Evolutionary conservation across 2,888 invertebrate genomes (phyloP).

Genomic region (Sminthurinus aureus): DNA sequence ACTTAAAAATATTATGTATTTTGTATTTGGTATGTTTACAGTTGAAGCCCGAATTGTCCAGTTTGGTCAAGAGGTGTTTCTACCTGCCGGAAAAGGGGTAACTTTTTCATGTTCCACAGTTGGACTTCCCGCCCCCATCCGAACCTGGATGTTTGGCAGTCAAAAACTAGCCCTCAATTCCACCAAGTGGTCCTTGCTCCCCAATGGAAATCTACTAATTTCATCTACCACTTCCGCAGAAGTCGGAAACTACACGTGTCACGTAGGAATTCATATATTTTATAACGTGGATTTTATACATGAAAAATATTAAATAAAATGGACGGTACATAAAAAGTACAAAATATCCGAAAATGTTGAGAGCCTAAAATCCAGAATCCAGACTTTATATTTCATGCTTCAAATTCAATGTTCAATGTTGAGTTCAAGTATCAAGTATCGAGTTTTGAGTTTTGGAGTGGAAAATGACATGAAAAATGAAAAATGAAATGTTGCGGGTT

Average conservation of each 20-base stretch:
- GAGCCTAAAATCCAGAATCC: too few species aligned
- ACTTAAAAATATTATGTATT: not conserved
- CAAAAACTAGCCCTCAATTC: constrained; percentile 24
- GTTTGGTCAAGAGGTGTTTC: constrained; percentile 61
- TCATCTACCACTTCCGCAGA: constrained; percentile 61
- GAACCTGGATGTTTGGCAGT: constrained; percentile 61
- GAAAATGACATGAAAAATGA: too few species aligned
- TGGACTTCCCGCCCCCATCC: constrained; percentile 61
- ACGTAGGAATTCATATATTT: constrained; percentile 32
- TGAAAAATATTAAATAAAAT: too few species aligned
- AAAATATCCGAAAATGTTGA: too few species aligned
- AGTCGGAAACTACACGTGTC: constrained; percentile 63
- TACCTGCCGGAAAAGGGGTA: constrained; percentile 62
- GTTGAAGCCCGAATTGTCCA: constrained; percentile 63
- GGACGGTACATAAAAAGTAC: too few species aligned
- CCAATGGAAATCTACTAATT: constrained; percentile 62
- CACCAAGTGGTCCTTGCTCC: constrained; percentile 41
- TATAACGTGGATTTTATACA: too few species aligned
- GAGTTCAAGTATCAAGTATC: too few species aligned
- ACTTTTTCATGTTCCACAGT: constrained; percentile 62
- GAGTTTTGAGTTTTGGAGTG: too few species aligned
- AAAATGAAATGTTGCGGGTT: too few species aligned
- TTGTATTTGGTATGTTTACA: not conserved
- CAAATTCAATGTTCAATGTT: too few species aligned
- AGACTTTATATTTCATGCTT: too few species aligned